These are phyloP conservation scores for Sceloporus tristichus DNA, from an alignment of 2,113 vertebrate species.

Conservation along the genomic window DNA sequence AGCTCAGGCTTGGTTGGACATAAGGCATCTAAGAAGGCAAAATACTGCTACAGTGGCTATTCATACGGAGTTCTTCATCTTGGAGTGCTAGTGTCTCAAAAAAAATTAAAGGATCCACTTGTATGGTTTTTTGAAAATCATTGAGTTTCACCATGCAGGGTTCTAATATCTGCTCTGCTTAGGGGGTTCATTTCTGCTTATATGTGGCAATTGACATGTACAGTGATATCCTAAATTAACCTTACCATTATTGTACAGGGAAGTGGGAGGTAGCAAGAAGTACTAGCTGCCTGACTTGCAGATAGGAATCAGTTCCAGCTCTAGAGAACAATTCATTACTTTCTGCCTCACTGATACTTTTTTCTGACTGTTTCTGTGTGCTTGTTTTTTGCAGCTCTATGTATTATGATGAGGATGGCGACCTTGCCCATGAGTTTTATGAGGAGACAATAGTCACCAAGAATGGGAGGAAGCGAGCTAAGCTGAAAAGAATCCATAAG, in stretches of 20 bases:
- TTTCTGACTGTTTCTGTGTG: not conserved
- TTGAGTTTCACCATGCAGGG: not conserved
- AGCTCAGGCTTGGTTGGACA: not conserved
- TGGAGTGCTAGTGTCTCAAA: not conserved
- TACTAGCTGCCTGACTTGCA: not conserved
- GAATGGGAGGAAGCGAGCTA: constrained; percentile 95
- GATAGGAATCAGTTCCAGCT: not conserved
- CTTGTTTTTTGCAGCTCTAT: constrained; percentile 84
- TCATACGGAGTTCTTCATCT: not conserved
- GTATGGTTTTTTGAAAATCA: not conserved
- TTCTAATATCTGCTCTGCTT: not conserved
- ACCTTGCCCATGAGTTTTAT: constrained; percentile 97
- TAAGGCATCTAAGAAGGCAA: not conserved
- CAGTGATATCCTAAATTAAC: not conserved
- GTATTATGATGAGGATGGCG: constrained; percentile 97
- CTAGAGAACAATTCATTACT: not conserved
- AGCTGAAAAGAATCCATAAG: constrained; percentile 96
- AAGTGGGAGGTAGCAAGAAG: not conserved
- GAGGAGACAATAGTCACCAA: constrained; percentile 97
- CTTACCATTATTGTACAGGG: not conserved
- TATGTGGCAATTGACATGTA: not conserved
- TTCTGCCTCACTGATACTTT: not conserved
- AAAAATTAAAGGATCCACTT: not conserved
- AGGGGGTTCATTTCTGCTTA: not conserved
- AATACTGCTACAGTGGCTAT: not conserved